Percentiles rank a stretch among this genome's conserved stretches.
These are phyloP conservation scores for Bothrops jararaca DNA, from an alignment of 2,113 vertebrate species.

Conservation along the genomic window DNA sequence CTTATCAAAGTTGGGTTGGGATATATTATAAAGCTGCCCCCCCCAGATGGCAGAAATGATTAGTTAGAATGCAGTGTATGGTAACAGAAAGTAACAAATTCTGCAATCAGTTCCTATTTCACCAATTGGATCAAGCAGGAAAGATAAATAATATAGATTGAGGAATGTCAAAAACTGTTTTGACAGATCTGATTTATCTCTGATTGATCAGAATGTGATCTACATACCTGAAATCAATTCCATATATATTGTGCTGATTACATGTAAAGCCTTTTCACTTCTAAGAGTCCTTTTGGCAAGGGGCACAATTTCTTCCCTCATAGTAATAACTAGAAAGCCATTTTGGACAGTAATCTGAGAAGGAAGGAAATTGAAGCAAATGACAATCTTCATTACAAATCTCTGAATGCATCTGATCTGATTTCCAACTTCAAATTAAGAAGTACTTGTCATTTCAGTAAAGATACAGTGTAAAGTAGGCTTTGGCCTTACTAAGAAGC, in stretches of 20 bases:
- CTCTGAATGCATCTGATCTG: background rate
- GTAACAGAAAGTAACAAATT: background rate
- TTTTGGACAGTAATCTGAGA: background rate
- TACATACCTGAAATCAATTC: background rate
- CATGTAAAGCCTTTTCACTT: background rate
- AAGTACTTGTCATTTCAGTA: background rate
- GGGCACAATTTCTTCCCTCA: background rate
- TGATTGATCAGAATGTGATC: background rate
- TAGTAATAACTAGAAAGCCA: background rate
- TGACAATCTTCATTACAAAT: background rate
- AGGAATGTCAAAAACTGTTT: background rate
- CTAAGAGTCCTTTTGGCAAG: background rate
- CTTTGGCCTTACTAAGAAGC: background rate
- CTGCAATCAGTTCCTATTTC: too few species aligned
- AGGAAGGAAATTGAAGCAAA: background rate
- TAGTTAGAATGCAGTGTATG: too few species aligned
- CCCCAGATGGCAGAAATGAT: background rate
- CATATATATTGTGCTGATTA: background rate
- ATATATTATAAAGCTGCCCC: background rate
- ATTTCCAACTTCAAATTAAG: background rate
- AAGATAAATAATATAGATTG: background rate
- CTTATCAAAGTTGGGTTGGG: background rate
- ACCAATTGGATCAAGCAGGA: background rate
- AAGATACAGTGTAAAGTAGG: background rate
- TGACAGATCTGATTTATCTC: background rate